Evolutionary conservation across 2,888 invertebrate species (phyloP).

Genomic region (Operophtera brumata): DNA sequence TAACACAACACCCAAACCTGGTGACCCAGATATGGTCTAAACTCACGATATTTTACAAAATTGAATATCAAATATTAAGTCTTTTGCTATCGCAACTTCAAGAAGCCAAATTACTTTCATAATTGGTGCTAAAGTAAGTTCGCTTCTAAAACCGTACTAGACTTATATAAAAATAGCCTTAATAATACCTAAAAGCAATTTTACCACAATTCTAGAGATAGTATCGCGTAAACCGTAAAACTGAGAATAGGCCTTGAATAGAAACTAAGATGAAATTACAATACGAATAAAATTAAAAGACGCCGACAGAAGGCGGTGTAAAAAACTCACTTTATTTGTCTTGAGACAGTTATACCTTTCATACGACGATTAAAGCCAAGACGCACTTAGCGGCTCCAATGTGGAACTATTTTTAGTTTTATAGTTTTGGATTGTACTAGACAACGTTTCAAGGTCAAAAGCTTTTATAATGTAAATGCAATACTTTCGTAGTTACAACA

Average conservation of each 20-base stretch:
- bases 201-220: constrained; percentile 19
- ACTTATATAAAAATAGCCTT: background rate
- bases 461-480: background rate
- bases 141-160: background rate
- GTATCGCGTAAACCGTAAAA: constrained; percentile 30
- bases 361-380: constrained; percentile 51
- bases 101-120: background rate
- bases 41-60: no score
- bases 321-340: constrained; percentile 66
- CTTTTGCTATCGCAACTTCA: background rate
- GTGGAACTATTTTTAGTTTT: constrained; percentile 58
- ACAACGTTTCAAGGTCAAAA: background rate
- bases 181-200: constrained; percentile 16
- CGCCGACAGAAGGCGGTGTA: constrained; percentile 57
- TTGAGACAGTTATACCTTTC: constrained; percentile 52
- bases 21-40: no score
- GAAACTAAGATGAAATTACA: constrained; percentile 51
- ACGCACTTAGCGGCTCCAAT: constrained; percentile 44
- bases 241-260: constrained; percentile 35
- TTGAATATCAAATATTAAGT: no score
- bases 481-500: no score
- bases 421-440: constrained; percentile 26
- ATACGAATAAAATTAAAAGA: constrained; percentile 55
- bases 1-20: no score
- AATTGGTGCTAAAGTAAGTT: background rate